Base-by-base conservation (phyloP, 2,113 vertebrate genomes). In the Salvelinus sp. region DNA sequence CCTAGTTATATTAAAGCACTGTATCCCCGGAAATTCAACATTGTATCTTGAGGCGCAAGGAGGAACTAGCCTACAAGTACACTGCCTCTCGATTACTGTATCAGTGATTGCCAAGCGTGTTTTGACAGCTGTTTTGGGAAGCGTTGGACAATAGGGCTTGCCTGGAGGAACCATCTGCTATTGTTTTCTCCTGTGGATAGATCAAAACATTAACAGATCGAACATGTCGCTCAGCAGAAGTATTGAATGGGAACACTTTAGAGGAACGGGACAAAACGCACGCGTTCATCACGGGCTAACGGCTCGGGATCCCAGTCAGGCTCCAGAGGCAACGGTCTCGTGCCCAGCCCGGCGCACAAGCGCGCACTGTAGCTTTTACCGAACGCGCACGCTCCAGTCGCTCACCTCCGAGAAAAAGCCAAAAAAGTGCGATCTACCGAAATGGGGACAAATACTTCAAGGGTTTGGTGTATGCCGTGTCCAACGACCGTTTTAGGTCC, bases 361-460 rank as follows among this genome's bases (percentile, higher is more conserved):
- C 69, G 97, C 98, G 25, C 97, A 98, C 92, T 99, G 97, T 88
- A 98, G 96, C 86, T 96, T 98, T 81, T 99, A 98, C 91, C 95
- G 98, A 76, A 97, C 97, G 48, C 97, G 98, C 72, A 98, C 96
- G 3, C 91, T 98, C 87, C 97, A 98, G 94, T 95, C 98, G 20
- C 97, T 99, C 77, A 96, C 96, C 68, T 94, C 96, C 0, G 98
- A 98, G 94, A 97, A 95, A 97, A 94, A 78, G 97, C 98, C 38
- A 93, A 93, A 57, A 98, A 97, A 91, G 96, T 98, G 73, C 95
- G 97, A 1, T 99, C 86, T 99, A 98, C 89, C 93, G 97, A 74
- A 99, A 99, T 13, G 98, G 98, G 12, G 98, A 99, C 94, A 94
- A 93, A 77, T 99, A 99, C 88, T 99, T 99, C 87, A 97, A 96